A percentile compares a stretch with the other conserved stretches of the same genome.
These are phyloP conservation scores for Thalpophila matura DNA, from an alignment of 2,888 invertebrate species.

Conservation along the genomic window DNA sequence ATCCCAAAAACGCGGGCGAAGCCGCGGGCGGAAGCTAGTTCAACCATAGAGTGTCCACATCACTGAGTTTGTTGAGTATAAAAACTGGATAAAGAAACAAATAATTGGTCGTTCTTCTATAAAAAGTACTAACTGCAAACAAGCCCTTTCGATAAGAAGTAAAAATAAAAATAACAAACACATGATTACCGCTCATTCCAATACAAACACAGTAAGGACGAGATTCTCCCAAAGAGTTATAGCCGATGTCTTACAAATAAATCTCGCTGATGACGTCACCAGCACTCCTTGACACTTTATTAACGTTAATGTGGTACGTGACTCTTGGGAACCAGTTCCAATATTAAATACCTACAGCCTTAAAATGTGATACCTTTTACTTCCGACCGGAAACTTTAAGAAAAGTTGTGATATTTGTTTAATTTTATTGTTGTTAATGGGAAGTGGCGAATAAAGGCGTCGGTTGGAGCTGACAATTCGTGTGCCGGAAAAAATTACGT, in stretches of 20 bases:
- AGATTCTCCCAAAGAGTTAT: constrained; percentile 37
- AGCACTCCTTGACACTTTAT: constrained; percentile 50
- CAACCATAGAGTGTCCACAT: too few relatives aligned
- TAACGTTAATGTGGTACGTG: constrained; percentile 36
- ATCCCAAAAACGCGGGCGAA: too few relatives aligned
- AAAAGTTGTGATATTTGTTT: constrained; percentile 28
- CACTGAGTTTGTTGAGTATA: too few relatives aligned
- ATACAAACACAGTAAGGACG: constrained; percentile 20
- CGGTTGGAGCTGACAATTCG: not conserved
- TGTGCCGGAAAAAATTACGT: not conserved
- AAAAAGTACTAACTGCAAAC: too few relatives aligned
- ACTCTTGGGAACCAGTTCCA: constrained; percentile 29
- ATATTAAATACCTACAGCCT: constrained; percentile 46
- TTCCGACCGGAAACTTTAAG: constrained; percentile 61
- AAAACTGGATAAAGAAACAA: too few relatives aligned
- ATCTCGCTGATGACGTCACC: constrained; percentile 38
- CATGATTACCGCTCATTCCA: constrained; percentile 19
- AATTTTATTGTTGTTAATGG: constrained; percentile 6
- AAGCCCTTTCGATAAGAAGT: constrained; percentile 11
- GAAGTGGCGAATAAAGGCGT: not conserved
- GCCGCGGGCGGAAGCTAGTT: too few relatives aligned
- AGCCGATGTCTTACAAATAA: constrained; percentile 28
- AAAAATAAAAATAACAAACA: constrained; percentile 18
- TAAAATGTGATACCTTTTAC: constrained; percentile 42
- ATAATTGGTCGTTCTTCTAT: too few relatives aligned